These are phyloP conservation scores for Eublepharis macularius DNA, from an alignment of 2,113 vertebrate genomes.

Conservation along the genomic window DNA sequence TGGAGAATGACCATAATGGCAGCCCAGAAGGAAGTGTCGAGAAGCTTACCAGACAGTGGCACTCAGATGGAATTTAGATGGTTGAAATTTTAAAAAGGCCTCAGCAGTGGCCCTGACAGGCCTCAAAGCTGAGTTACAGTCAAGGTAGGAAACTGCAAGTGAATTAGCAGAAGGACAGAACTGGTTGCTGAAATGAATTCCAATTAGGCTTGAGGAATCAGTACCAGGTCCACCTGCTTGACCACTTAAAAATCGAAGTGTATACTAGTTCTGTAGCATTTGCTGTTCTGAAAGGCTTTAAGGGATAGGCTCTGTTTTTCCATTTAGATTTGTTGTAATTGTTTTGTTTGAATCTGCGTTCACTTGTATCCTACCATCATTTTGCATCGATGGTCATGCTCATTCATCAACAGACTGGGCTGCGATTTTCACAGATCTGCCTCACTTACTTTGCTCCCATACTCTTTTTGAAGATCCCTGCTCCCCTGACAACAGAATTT, in stretches of 20 bases:
- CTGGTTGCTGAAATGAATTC: neutral
- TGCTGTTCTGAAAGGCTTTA: neutral
- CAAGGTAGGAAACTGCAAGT: neutral
- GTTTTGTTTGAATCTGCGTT: too few relatives aligned
- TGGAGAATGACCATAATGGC: neutral
- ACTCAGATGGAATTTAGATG: neutral
- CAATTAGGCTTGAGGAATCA: neutral
- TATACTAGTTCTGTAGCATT: neutral
- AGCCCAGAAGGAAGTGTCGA: neutral
- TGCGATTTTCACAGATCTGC: too few relatives aligned
- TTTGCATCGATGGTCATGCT: too few relatives aligned
- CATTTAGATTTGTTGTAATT: neutral
- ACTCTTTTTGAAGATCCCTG: too few relatives aligned
- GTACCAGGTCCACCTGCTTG: neutral
- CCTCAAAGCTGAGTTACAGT: neutral
- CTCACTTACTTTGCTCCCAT: too few relatives aligned
- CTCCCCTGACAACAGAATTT: too few relatives aligned
- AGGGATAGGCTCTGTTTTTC: neutral
- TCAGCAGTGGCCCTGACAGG: neutral
- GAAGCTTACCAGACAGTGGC: too few relatives aligned
- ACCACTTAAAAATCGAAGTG: neutral
- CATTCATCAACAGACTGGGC: too few relatives aligned
- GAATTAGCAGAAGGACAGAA: neutral
- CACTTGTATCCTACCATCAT: too few relatives aligned
- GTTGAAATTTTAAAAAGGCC: neutral